These are phyloP conservation scores for Orthosia gracilis DNA, from an alignment of 2,888 invertebrate genomes.

Conservation along the genomic window DNA sequence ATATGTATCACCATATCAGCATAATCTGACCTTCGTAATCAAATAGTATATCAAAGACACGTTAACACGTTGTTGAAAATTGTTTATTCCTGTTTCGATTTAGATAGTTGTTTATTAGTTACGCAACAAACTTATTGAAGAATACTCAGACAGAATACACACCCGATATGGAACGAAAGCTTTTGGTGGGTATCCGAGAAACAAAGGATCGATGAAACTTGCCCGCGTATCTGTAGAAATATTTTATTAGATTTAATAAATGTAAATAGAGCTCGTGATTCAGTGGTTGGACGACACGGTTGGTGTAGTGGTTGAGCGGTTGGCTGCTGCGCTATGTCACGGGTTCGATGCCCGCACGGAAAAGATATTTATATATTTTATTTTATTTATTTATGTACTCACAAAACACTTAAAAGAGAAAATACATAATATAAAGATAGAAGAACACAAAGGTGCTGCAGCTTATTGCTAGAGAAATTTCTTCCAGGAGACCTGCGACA, in stretches of 20 bases:
- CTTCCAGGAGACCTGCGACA: too few species aligned
- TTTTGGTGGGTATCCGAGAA: not conserved
- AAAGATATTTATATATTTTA: too few species aligned
- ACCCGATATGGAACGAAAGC: not conserved
- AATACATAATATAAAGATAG: too few species aligned
- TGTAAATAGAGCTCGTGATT: not conserved
- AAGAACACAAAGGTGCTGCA: too few species aligned
- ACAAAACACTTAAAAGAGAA: too few species aligned
- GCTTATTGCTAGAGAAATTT: too few species aligned
- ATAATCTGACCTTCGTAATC: not conserved
- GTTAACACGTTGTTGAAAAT: not conserved
- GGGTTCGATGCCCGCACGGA: too few species aligned
- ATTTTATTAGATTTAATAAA: not conserved
- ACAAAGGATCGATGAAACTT: not conserved
- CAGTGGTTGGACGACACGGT: too few species aligned
- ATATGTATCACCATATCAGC: not conserved
- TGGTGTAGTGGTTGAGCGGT: too few species aligned
- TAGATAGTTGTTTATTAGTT: slow-evolving; percentile 22
- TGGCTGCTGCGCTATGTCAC: too few species aligned
- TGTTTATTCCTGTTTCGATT: not conserved
- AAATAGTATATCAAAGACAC: not conserved
- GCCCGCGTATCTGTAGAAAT: not conserved
- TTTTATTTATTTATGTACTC: too few species aligned
- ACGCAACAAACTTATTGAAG: slow-evolving; percentile 1
- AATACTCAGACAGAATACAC: not conserved